These are phyloP conservation scores for Rallus crepitans DNA, from an alignment of 2,797 vertebrate species.

Conservation along the genomic window DNA sequence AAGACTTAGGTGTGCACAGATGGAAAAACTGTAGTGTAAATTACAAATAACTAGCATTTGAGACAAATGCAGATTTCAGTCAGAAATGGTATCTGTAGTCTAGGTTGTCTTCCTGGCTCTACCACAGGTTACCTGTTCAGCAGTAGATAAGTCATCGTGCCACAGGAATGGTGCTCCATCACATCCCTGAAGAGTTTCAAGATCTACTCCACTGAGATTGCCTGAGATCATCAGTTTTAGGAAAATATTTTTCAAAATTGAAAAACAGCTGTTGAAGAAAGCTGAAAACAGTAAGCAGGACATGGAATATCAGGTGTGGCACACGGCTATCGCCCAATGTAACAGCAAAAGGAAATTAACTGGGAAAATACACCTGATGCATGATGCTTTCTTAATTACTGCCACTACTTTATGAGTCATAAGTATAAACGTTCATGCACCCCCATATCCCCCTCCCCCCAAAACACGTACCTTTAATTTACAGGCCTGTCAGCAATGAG, in stretches of 20 bases:
- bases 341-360: not conserved
- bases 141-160: not conserved
- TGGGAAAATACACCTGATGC: not conserved
- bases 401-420: not conserved
- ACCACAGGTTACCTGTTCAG: not conserved
- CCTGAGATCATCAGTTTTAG: not conserved
- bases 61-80: not conserved
- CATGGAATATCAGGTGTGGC: not conserved
- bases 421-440: not conserved
- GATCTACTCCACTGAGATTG: not conserved
- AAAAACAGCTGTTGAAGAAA: not conserved
- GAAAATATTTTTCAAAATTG: not conserved
- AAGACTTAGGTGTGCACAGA: not conserved
- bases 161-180: not conserved
- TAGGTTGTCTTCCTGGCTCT: not conserved
- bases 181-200: not conserved
- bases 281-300: not conserved
- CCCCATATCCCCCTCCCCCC: not conserved
- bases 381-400: not conserved
- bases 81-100: not conserved
- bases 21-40: not conserved
- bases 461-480: not conserved
- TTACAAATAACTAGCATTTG: not conserved
- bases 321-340: accelerated
- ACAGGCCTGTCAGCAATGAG: not conserved